phyloP scores from a whole-genome alignment of 35 echinoderm and acorn worm species.

The Patiria miniata region DNA sequence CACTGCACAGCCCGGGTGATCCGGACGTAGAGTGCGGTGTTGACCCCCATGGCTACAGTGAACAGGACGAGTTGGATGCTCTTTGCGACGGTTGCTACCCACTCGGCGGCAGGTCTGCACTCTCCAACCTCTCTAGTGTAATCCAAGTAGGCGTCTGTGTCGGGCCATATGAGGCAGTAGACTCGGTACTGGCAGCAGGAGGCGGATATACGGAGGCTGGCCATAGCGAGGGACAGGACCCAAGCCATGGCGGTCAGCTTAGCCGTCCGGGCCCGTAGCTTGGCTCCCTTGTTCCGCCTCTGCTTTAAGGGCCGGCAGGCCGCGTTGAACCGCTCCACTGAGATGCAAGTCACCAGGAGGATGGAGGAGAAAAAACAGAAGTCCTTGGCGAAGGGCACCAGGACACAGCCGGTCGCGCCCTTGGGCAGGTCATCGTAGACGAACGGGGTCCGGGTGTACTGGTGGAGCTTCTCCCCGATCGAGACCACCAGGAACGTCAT shows the following conservation, averaged over 20 bases:
- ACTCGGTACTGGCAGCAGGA: neutral
- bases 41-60: slow-evolving; percentile 34
- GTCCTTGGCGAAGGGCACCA: slow-evolving; percentile 31
- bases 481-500: slow-evolving; percentile 61
- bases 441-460: slow-evolving; percentile 20
- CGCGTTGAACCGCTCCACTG: slow-evolving; percentile 64
- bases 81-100: neutral
- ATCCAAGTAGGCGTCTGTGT: neutral
- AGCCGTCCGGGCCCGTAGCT: neutral
- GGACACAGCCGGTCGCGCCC: slow-evolving; percentile 34
- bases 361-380: slow-evolving; percentile 71
- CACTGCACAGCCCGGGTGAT: slow-evolving; percentile 41
- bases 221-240: neutral
- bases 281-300: neutral
- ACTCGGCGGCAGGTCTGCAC: neutral
- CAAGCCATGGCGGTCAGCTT: slow-evolving; percentile 5
- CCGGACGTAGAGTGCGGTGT: slow-evolving; percentile 25
- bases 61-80: slow-evolving; percentile 42
- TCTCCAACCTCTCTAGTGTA: neutral
- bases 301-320: slow-evolving; percentile 65
- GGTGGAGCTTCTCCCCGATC: slow-evolving; percentile 66
- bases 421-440: slow-evolving; percentile 47
- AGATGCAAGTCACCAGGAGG: slow-evolving; percentile 58
- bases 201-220: neutral
- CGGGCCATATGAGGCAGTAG: slow-evolving; percentile 17